Base-by-base conservation (phyloP, 2,113 vertebrate genomes). In the Phylloscopus whistleri region DNA sequence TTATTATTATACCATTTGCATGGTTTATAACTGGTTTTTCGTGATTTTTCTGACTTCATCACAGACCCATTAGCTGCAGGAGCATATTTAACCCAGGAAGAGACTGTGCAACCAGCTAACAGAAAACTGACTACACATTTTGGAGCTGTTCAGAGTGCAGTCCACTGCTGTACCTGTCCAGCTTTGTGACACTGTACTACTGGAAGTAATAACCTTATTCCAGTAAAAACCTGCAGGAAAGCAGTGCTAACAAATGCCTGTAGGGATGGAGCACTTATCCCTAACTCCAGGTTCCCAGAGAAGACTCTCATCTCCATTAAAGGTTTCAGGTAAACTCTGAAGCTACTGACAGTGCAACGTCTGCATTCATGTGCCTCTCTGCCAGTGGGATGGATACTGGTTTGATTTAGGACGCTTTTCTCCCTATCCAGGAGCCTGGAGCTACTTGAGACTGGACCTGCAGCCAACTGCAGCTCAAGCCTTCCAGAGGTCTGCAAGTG, bases 111-210 rank as follows among this genome's bases (percentile, higher is more conserved):
- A 55, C 26, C 37, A 66, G 13, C 23, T 62, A 46, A n/a, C 13
- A 44, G 13, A 81, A 66, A 86, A 49, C 3, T 16, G 8, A 13
- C 0, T 0, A 4, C 7, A 7, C 24, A 5, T 74, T 84, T 58
- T 55, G 37, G 51, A 87, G 37, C 35, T 73, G 21, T 64, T 84
- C 41, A n/a, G 43, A 19, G 15, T 37, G 13, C 31, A 17, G 26
- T 15, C 11, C 19, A 18, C 11, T 63, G 18, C 22, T 44, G 21
- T 22, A 59, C 28, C 56, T 44, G 24, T 26, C 44, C 39, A 72
- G 44, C 5, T 60, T 75, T 75, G 44, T 56, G 52, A 55, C 33
- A 13, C 24, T 64, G 7, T n/a, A 28, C 18, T 66, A 5, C 14
- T 41, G 28, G 11, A 9, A 68, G 2, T 20, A 56, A 37, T 11